Percentiles rank a stretch among this genome's conserved stretches.
These are phyloP conservation scores for Metalampra italica DNA, from an alignment of 2,888 invertebrate genomes.

Conservation along the genomic window DNA sequence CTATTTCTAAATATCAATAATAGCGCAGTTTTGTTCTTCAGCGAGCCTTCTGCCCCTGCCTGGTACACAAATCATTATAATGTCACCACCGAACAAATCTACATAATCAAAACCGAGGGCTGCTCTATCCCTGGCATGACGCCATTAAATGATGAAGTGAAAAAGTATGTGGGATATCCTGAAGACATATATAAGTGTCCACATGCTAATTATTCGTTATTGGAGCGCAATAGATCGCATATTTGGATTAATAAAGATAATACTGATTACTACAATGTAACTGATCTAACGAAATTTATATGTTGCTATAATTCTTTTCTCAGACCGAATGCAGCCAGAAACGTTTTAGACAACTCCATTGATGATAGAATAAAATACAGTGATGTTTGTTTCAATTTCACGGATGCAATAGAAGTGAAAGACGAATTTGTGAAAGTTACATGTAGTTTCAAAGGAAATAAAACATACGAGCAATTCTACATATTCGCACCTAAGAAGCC, in stretches of 20 bases:
- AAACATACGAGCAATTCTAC: constrained; percentile 81
- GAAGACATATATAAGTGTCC: constrained; percentile 63
- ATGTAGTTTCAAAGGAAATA: constrained; percentile 63
- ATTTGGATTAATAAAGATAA: constrained; percentile 67
- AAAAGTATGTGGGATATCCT: constrained; percentile 58
- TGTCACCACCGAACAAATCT: constrained; percentile 19
- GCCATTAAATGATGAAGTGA: constrained; percentile 72
- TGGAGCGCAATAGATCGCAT: constrained; percentile 74
- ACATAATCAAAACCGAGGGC: constrained; percentile 75
- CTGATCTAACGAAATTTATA: constrained; percentile 42
- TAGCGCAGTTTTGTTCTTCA: not conserved
- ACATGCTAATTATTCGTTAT: constrained; percentile 45
- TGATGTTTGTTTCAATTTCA: constrained; percentile 59
- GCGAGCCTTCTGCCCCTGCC: constrained; percentile 1
- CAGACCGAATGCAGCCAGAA: constrained; percentile 51
- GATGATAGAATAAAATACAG: constrained; percentile 56
- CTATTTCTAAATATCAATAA: constrained; percentile 24
- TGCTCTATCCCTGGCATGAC: constrained; percentile 81
- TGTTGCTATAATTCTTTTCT: constrained; percentile 79
- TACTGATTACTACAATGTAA: constrained; percentile 63
- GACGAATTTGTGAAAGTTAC: constrained; percentile 82
- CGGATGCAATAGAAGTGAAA: constrained; percentile 40
- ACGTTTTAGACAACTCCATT: constrained; percentile 38
- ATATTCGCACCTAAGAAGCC: constrained; percentile 73
- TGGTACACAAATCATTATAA: constrained; percentile 1